Conservation (phyloP, 1,140 invertebrate species). For the Leptestheria dahalacensis region DNA sequence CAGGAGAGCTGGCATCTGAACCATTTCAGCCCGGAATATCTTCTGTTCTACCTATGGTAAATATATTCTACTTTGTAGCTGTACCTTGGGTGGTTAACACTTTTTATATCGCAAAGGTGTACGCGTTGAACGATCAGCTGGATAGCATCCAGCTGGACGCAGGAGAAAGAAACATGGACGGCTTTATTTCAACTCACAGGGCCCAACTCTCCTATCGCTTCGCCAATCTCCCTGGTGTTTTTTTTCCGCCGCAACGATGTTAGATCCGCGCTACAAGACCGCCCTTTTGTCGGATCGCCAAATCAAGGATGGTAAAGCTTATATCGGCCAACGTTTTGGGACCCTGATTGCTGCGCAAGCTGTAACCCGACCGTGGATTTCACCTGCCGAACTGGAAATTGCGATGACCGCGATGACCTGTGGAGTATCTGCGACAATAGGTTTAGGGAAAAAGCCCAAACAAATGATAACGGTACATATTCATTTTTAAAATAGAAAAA, state of each 20-base stretch:
- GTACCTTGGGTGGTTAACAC: neutral
- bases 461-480: too few species aligned
- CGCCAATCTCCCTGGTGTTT: neutral
- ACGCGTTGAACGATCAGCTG: neutral
- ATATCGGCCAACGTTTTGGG: neutral
- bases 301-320: neutral
- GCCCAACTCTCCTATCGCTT: neutral
- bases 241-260: neutral
- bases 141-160: neutral
- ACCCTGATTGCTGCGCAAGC: neutral
- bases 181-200: neutral
- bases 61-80: neutral
- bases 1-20: neutral
- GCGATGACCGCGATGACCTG: neutral
- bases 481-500: too few species aligned
- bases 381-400: neutral
- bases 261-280: neutral
- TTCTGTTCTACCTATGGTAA: neutral
- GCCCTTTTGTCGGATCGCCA: neutral
- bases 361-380: neutral
- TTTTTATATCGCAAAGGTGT: neutral
- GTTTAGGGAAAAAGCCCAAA: too few species aligned
- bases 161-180: neutral
- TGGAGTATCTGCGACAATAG: neutral
- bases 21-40: neutral